Conservation (phyloP, 2,888 invertebrate genomes). For the Drosophila picticornis region DNA sequence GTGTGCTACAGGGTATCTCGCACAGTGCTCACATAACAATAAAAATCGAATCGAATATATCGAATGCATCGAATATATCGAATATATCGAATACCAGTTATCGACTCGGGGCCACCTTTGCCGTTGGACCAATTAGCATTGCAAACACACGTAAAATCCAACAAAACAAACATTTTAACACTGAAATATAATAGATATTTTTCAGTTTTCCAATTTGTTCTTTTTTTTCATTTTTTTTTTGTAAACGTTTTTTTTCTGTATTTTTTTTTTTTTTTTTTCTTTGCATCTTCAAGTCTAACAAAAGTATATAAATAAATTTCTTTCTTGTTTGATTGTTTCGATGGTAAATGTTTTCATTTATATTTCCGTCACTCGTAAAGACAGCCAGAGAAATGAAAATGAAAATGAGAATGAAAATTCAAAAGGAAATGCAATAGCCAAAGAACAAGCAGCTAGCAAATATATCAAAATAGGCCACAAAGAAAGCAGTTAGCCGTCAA, state of each 20-base stretch:
- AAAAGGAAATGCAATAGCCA: conserved; percentile 22
- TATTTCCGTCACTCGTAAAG: conserved; percentile 68
- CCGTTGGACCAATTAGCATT: conserved; percentile 33
- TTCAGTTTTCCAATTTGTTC: conserved; percentile 16
- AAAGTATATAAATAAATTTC: conserved; percentile 83
- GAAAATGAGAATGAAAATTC: conserved; percentile 15
- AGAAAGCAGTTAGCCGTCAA: conserved; percentile 16
- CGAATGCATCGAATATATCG: neutral
- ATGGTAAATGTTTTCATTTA: conserved; percentile 84
- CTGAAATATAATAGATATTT: conserved; percentile 23
- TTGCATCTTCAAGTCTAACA: conserved; percentile 54
- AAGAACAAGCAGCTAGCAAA: conserved; percentile 4
- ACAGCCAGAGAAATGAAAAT: conserved; percentile 8
- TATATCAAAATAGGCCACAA: neutral
- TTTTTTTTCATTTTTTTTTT: conserved; percentile 1
- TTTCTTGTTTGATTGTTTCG: conserved; percentile 85
- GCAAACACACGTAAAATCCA: conserved; percentile 47
- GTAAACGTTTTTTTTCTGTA: conserved; percentile 18
- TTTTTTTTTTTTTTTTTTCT: conserved; percentile 41
- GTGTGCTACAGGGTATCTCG: conserved; percentile 3
- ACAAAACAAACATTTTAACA: conserved; percentile 24
- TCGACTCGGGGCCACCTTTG: conserved; percentile 29
- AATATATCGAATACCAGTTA: neutral
- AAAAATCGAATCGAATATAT: neutral
- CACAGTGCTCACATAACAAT: neutral